Percentiles rank a stretch among this genome's conserved stretches.
These are phyloP conservation scores for Emys orbicularis DNA, from an alignment of 2,797 vertebrate genomes.

Conservation along the genomic window DNA sequence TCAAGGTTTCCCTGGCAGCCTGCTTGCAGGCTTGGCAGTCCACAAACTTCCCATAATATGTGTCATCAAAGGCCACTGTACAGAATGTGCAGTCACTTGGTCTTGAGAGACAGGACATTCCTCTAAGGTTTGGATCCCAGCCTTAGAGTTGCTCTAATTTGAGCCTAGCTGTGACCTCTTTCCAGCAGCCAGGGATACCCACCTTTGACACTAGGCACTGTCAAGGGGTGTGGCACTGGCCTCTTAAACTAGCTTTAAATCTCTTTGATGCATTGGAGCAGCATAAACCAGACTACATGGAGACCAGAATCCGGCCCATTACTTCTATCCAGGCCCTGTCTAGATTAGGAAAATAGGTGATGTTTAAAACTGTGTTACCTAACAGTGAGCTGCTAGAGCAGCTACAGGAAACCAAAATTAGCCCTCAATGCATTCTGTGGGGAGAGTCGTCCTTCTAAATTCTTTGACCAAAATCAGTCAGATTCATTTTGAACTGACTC, in stretches of 20 bases:
- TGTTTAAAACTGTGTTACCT: not conserved
- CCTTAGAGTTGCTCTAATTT: not conserved
- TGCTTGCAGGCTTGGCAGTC: not conserved
- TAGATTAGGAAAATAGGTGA: not conserved
- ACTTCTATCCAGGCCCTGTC: not conserved
- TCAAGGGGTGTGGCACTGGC: not conserved
- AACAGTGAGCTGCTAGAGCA: not conserved
- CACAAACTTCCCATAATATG: not conserved
- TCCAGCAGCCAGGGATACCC: not conserved
- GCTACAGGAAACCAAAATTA: not conserved
- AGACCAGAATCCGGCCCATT: not conserved
- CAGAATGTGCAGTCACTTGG: fast-evolving
- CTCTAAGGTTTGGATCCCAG: not conserved
- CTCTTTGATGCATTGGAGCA: not conserved
- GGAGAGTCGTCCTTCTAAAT: not conserved
- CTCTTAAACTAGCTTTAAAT: not conserved
- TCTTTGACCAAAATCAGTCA: not conserved
- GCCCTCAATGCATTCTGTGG: not conserved
- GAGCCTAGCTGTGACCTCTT: not conserved
- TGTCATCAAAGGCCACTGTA: fast-evolving
- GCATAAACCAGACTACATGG: not conserved
- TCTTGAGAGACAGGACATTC: not conserved
- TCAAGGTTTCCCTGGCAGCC: not conserved
- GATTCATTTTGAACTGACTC: not conserved
- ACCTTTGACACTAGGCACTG: too few species aligned